Evolutionary conservation across 2,113 vertebrate genomes (phyloP), one percentile per base, ranked within the genome.

Genomic region (Heterochromis multidens): DNA sequence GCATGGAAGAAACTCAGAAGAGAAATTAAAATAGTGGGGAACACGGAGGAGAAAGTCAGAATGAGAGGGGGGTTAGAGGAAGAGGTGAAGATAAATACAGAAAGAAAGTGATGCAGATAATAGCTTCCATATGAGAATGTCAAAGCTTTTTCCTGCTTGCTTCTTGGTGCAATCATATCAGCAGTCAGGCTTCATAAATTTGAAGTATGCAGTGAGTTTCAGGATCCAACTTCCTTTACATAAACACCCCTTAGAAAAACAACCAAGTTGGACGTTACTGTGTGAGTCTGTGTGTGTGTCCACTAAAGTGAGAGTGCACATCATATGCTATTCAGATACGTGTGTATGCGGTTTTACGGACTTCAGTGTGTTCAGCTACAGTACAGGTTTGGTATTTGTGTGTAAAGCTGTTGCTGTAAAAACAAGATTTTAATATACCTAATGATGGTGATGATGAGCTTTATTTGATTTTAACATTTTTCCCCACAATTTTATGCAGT

Each of bases 161-260:
- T 87, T 89, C 82, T 90, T 49, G 85, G 77, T 95, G 91, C 91
- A 94, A 95, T 94, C 94, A 94, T 93, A 94, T 95, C 92, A 94
- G 92, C 82, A 89, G 82, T 89, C 82, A 10, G 85, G 78, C 85
- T 93, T 92, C 92, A 93, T 93, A 94, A 93, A 95, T 93, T 91
- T 92, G 89, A 94, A 92, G 83, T 93, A 94, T 94, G 93, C 92
- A 91, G 88, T 5, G 13, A 89, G 85, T 88, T 88, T 87, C 72
- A 83, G 81, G 86, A 86, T 93, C 90, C 93, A 94, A 92, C 93
- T 92, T 94, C 91, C 90, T 94, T 89, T 87, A 91, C 92, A 94
- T 93, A 95, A 94, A 95, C 94, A 95, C 89, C 62, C 91, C 89
- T 92, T 91, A 91, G 87, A 92, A 94, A 94, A 94, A 95, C 91